Base-by-base conservation (phyloP, 2,113 vertebrate genomes). In the Mionectes macconnelli region DNA sequence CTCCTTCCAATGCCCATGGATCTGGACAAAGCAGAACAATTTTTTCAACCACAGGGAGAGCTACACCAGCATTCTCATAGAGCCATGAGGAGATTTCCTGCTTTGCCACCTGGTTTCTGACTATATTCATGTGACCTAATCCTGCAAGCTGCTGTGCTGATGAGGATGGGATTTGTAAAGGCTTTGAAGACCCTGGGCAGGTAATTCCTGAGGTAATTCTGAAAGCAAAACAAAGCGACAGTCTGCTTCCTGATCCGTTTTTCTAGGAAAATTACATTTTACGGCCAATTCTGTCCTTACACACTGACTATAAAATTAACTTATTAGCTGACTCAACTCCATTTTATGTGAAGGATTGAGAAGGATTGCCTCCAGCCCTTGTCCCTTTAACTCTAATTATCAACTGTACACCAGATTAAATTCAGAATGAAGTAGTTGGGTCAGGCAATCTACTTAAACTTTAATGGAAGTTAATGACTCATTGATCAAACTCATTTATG, bases 381-480 rank as follows among this genome's bases (percentile, higher is more conserved):
- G 93, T 96, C 89, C 91, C 92, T 97, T 95, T 85, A 95, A 80
- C 96, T 97, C 96, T 97, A 97, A 98, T 98, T 98, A 98, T 93
- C 96, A 97, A 94, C 56, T 94, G 89, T 91, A 68, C 68, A 97
- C 95, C 93, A 96, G 97, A 98, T 97, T 94, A 97, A 95, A 97
- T 95, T 95, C 95, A 94, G 89, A 97, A 95, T 90, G 89, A 96
- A 98, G 94, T 94, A 97, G 94, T 95, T 21, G 59, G 98, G 97
- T 97, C 96, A 97, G 90, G 92, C 96, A 96, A 97, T 96, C 97
- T 97, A 96, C 97, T 98, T 97, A 97, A 97, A 97, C 93, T 97
- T 98, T 97, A 98, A 98, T 97, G 78, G 96, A 97, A 97, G 97
- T 98, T 98, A 98, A 98, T 98, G 98, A 98, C 98, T 98, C 97